Conservation (phyloP, 2,797 vertebrate species). For the Clangula hyemalis region DNA sequence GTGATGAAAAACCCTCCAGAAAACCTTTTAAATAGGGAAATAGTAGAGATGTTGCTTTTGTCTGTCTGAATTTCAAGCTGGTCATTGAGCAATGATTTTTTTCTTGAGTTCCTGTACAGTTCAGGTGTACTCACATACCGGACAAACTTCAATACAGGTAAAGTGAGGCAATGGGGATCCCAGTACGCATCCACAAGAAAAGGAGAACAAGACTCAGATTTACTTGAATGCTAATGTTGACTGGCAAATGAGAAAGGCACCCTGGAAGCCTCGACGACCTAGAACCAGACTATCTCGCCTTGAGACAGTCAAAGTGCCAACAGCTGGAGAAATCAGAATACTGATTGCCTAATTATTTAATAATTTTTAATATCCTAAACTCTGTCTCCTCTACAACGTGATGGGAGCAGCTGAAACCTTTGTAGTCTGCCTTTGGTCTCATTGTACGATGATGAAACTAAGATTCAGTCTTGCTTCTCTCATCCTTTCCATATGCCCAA, state of each 20-base stretch:
- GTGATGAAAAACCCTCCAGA: background rate
- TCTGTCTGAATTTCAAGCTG: background rate
- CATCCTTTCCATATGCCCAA: background rate
- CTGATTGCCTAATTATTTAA: too few species aligned
- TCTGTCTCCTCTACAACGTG: background rate
- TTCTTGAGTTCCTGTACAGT: background rate
- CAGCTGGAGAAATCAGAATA: background rate
- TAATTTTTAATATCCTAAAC: background rate
- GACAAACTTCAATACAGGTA: background rate
- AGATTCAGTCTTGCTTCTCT: background rate
- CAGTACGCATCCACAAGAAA: background rate
- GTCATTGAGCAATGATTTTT: background rate
- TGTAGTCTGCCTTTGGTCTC: background rate
- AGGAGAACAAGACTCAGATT: background rate
- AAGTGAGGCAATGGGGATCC: background rate
- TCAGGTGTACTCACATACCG: background rate
- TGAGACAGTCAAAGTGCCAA: accelerated
- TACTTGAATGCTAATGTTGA: background rate
- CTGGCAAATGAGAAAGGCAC: background rate
- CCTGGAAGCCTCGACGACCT: background rate
- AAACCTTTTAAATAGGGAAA: background rate
- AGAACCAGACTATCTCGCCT: background rate
- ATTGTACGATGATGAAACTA: background rate
- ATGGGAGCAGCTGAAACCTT: background rate
- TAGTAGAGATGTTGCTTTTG: background rate